Percentiles rank a stretch among this genome's conserved stretches.
Conservation (phyloP, 2,888 invertebrate genomes). For the Macrosiphum euphorbiae region DNA sequence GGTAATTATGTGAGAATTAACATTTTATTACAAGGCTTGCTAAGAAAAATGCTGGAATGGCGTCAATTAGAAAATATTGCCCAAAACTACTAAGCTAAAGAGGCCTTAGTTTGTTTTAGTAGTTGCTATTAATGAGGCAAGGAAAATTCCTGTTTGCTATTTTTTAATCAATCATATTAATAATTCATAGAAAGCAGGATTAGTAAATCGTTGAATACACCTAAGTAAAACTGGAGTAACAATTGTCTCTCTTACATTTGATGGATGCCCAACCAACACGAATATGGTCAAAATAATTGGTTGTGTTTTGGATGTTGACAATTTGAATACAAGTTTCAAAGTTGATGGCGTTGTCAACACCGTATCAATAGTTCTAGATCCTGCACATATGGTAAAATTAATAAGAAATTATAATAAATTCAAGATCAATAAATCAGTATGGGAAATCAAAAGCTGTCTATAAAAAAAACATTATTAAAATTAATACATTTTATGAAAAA, state of each 20-base stretch:
- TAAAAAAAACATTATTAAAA: too few relatives aligned
- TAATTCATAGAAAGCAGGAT: constrained; percentile 51
- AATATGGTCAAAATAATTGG: too few relatives aligned
- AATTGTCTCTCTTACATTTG: constrained; percentile 62
- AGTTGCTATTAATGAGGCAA: constrained; percentile 57
- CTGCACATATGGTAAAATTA: not conserved
- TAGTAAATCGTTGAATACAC: constrained; percentile 45
- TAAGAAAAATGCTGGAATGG: too few relatives aligned
- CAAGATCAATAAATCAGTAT: too few relatives aligned
- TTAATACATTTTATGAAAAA: too few relatives aligned
- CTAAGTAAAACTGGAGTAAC: constrained; percentile 49
- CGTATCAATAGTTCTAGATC: not conserved
- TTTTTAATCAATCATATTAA: constrained; percentile 48
- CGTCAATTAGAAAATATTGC: too few relatives aligned
- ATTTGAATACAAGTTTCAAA: not conserved
- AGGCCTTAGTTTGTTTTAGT: constrained; percentile 56
- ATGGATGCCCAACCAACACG: constrained; percentile 34
- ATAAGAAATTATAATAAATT: not conserved
- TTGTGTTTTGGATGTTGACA: not conserved
- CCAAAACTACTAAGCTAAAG: constrained; percentile 19
- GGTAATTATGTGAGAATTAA: too few relatives aligned
- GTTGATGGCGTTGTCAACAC: not conserved
- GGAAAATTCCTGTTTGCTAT: constrained; percentile 65
- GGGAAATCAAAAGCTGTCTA: too few relatives aligned
- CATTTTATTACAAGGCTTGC: too few relatives aligned